Evolutionary conservation across 2,113 vertebrate species (phyloP).

Genomic region (Paramormyrops kingsleyae): DNA sequence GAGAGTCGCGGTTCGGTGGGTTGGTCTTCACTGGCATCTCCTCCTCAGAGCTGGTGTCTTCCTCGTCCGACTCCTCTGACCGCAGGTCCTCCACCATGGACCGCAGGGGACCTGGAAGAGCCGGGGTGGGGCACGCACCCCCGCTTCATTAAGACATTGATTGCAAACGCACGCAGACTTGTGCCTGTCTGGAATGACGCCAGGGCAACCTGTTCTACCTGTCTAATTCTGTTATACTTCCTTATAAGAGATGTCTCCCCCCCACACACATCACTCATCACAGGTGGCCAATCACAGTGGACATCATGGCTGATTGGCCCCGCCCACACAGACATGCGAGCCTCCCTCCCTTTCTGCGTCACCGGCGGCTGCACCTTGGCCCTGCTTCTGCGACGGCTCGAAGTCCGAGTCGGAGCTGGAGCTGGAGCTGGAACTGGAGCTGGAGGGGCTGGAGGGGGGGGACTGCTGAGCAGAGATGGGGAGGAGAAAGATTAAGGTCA

Average conservation of each 20-base stretch:
- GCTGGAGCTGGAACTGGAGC: slow-evolving; percentile 89
- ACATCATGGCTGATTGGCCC: not conserved
- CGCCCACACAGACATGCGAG: not conserved
- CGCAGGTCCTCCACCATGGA: slow-evolving; percentile 96
- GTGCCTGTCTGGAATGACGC: not conserved
- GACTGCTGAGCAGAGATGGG: slow-evolving; percentile 59
- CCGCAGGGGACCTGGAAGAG: slow-evolving; percentile 72
- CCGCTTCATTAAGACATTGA: not conserved
- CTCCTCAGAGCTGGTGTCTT: slow-evolving; percentile 88
- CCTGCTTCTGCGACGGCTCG: slow-evolving; percentile 90
- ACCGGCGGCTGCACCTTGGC: slow-evolving; percentile 70
- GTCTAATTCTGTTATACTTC: not conserved
- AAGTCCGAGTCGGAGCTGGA: slow-evolving; percentile 97
- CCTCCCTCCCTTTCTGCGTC: not conserved
- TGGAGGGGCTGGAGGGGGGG: slow-evolving; percentile 82
- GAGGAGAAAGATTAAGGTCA: slow-evolving; percentile 16
- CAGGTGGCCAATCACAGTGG: not conserved
- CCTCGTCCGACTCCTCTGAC: slow-evolving; percentile 90
- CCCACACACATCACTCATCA: not conserved
- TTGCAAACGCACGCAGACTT: not conserved
- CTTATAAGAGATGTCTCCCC: not conserved
- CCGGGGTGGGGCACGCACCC: not conserved
- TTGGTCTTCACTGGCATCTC: slow-evolving; percentile 79
- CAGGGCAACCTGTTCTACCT: not conserved
- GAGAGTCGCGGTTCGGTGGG: slow-evolving; percentile 78